Base-by-base conservation (phyloP, 1,140 invertebrate genomes). In the Drosophila repletoides region DNA sequence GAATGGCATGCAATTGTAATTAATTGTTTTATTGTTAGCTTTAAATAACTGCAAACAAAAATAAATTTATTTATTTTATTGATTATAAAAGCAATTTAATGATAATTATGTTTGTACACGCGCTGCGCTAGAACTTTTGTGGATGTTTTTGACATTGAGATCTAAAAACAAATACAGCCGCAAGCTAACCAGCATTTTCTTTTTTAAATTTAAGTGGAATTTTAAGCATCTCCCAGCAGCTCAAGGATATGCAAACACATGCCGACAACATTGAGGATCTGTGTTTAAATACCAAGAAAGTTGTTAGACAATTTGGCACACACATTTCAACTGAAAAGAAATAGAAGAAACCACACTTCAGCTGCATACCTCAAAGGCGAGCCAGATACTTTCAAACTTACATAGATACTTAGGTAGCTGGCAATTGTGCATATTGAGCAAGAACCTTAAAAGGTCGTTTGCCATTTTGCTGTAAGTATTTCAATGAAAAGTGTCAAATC, bases 381-480 rank as follows among this genome's bases (percentile, higher is more conserved):
- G 29, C 59, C 56, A 48, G 38, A 41, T 40, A 22, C 12, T 14
- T 24, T 6, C n/a, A n/a, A n/a, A n/a, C n/a, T n/a, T n/a, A n/a
- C n/a, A n/a, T n/a, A n/a, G n/a, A n/a, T n/a, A n/a, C n/a, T n/a
- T 29, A 31, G 33, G 33, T 38, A 31, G 36, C 48, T 10, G 41
- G n/a, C 40, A 43, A n/a, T n/a, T 52, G 46, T 22, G 34, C 14
- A 29, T 51, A 61, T 84, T 84, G 67, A 48, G 80, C 63, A 84
- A 84, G 63, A 84, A 76, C 80, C 80, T 84, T 86, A 84, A 84
- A 84, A 84, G 75, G 80, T 84, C 75, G 80, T 84, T 75, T 38
- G 26, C 34, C 58, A 60, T 59, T 81, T 72, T 65, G 28, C 17
- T 46, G 31, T 34, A 60, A 60, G 38, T 38, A 46, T 55, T 36